Percentiles rank a stretch among this genome's conserved stretches.
Conservation (phyloP, 2,113 vertebrate genomes). For the Urocitellus parryii region DNA sequence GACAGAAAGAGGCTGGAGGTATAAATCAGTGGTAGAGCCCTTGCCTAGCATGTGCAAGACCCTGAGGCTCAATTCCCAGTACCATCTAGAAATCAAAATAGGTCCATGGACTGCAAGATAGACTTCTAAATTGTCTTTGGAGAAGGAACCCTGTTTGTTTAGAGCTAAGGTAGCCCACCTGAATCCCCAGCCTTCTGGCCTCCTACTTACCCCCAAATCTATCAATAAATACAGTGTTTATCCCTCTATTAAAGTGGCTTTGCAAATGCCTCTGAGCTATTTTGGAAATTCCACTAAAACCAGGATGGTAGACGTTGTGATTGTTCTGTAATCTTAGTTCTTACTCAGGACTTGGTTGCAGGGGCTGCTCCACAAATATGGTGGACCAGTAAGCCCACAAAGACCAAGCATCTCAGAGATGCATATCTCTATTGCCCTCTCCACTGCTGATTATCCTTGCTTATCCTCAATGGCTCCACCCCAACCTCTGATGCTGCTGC, state of each 20-base stretch:
- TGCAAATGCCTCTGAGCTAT: not conserved
- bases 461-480: not conserved
- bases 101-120: not conserved
- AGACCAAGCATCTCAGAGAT: not conserved
- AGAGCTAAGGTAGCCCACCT: not conserved
- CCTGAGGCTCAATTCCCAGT: not conserved
- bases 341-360: not conserved
- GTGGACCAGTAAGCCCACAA: not conserved
- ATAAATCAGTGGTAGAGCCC: not conserved
- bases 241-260: not conserved
- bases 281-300: not conserved
- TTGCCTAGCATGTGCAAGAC: not conserved
- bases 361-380: not conserved
- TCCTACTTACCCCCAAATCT: no score
- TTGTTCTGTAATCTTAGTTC: not conserved
- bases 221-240: not conserved
- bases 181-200: not conserved
- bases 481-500: not conserved
- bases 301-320: fast-evolving
- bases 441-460: not conserved
- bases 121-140: not conserved
- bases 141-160: not conserved
- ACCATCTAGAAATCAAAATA: not conserved
- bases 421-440: not conserved
- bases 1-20: not conserved